Evolutionary conservation across 2,797 vertebrate genomes (phyloP).

Genomic region (Myoxocephalus aenaeus): DNA sequence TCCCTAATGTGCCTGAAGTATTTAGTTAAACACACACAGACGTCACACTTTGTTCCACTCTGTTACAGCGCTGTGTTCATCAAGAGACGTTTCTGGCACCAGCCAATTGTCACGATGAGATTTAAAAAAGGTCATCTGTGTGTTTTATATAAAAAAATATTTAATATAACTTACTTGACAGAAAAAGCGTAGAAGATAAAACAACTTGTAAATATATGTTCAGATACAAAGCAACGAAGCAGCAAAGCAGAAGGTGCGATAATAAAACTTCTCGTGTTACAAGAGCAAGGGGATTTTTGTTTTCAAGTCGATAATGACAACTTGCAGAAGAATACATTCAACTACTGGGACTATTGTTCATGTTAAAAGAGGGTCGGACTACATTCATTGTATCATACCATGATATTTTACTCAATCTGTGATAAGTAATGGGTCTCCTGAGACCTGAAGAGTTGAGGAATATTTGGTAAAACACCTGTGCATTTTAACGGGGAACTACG

Average conservation of each 20-base stretch:
- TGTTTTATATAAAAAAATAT: not conserved
- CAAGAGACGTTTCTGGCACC: constrained; percentile 50
- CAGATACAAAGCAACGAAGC: constrained; percentile 2
- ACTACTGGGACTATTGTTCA: not conserved
- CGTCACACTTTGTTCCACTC: constrained; percentile 34
- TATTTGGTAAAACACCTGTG: too few relatives aligned
- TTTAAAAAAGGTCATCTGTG: constrained; percentile 12
- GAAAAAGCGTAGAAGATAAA: constrained; percentile 16
- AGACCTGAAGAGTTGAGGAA: not conserved
- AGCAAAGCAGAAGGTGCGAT: not conserved
- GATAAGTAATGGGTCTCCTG: too few relatives aligned
- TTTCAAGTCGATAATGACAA: not conserved
- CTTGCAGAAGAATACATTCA: not conserved
- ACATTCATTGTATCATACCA: not conserved
- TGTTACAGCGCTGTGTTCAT: constrained; percentile 8
- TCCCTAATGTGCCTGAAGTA: constrained; percentile 32
- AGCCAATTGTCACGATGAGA: constrained; percentile 53
- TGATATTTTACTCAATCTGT: too few relatives aligned
- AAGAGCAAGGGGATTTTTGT: not conserved
- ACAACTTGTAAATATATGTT: constrained; percentile 35
- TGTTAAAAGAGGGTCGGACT: not conserved
- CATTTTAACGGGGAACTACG: too few relatives aligned
- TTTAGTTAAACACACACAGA: constrained; percentile 61
- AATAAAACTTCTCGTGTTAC: not conserved
- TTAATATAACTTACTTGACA: not conserved